Evolutionary conservation across 2,888 invertebrate genomes (phyloP).

Genomic region (Tetragnatha montana): DNA sequence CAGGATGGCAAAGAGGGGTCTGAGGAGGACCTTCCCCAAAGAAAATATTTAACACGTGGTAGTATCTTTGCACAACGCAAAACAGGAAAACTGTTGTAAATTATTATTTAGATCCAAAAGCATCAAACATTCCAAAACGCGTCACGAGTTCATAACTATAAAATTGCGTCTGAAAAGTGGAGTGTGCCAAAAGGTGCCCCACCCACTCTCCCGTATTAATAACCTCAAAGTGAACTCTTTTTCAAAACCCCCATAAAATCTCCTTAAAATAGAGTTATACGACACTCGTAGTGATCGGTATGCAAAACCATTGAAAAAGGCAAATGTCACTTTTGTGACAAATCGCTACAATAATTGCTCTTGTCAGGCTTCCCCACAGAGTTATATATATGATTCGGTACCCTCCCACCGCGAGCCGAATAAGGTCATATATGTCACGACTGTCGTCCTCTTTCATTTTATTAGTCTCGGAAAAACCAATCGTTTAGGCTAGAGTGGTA

Average conservation of each 20-base stretch:
- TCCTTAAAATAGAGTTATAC: background rate
- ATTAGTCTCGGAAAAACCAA: constrained; percentile 38
- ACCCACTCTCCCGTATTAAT: no score
- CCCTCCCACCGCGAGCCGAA: background rate
- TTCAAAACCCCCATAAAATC: background rate
- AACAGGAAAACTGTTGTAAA: no score
- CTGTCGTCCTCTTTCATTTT: constrained; percentile 11
- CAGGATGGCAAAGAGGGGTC: no score
- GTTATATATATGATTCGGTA: constrained; percentile 2
- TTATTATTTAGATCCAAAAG: no score
- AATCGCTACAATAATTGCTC: background rate
- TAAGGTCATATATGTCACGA: constrained; percentile 32
- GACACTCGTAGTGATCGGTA: background rate
- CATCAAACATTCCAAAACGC: no score
- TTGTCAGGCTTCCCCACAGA: constrained; percentile 19
- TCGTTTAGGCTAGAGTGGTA: constrained; percentile 42
- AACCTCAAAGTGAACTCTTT: background rate
- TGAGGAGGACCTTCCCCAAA: no score
- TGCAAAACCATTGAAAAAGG: background rate
- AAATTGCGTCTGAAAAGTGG: no score
- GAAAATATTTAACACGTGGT: no score
- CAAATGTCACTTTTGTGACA: constrained; percentile 6
- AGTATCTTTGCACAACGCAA: no score
- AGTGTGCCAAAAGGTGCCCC: no score
- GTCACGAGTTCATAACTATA: no score